These are phyloP conservation scores for Penelope pileata DNA, from an alignment of 2,113 vertebrate genomes.

Conservation along the genomic window DNA sequence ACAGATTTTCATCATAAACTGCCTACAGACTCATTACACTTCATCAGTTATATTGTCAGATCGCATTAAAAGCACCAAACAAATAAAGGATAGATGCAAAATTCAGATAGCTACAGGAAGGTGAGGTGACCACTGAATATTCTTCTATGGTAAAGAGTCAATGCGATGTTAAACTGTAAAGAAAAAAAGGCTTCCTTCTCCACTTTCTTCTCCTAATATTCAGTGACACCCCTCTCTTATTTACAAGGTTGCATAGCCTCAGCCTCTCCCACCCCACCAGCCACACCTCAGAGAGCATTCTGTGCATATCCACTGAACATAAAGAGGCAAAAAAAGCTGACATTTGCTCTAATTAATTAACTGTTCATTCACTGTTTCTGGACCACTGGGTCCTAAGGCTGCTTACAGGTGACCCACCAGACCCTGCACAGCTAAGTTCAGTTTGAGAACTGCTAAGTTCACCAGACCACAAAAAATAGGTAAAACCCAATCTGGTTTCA, in stretches of 20 bases:
- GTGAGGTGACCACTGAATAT: neutral
- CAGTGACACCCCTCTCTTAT: neutral
- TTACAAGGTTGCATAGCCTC: neutral
- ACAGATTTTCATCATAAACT: constrained; percentile 1
- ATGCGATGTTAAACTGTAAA: neutral
- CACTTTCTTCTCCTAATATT: neutral
- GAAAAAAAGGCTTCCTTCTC: neutral
- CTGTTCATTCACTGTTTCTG: neutral
- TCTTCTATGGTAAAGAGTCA: neutral
- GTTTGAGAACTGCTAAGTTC: neutral
- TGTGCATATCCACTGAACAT: neutral
- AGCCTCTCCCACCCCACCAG: neutral
- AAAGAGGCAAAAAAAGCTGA: constrained; percentile 28
- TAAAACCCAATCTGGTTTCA: neutral
- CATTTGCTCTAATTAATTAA: constrained; percentile 30
- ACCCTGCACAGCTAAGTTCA: too few relatives aligned
- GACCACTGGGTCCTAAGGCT: constrained; percentile 24
- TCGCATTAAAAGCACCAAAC: neutral
- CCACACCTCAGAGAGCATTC: constrained; percentile 11
- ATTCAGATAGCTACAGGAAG: neutral
- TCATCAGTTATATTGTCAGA: neutral
- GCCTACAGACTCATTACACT: neutral
- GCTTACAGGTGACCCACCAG: constrained; percentile 38
- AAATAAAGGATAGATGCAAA: neutral
- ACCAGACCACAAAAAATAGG: neutral